Evolutionary conservation across 2,888 invertebrate species (phyloP).

Genomic region (Listrodromus nycthemerus): DNA sequence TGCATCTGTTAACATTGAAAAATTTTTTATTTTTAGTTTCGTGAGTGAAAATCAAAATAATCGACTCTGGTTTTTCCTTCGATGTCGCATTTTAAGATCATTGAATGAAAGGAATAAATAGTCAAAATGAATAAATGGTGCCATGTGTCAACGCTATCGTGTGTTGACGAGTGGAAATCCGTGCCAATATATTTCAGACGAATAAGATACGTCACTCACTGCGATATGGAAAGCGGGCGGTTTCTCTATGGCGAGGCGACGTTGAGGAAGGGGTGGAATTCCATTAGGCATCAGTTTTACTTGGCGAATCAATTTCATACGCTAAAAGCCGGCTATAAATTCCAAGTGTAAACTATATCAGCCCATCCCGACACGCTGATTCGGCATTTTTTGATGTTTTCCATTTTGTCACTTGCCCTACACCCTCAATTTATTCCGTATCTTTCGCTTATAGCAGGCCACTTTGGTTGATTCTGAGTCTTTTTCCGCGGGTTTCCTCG

Average conservation of each 20-base stretch:
- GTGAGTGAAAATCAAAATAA: constrained; percentile 49
- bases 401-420: constrained; percentile 65
- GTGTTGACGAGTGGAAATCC: constrained; percentile 40
- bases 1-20: constrained; percentile 62
- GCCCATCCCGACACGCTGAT: constrained; percentile 71
- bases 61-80: constrained; percentile 15
- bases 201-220: constrained; percentile 67
- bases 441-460: constrained; percentile 1
- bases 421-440: constrained; percentile 7
- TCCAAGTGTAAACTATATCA: constrained; percentile 72
- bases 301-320: constrained; percentile 79
- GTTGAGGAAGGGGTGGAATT: constrained; percentile 68
- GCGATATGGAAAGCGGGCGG: constrained; percentile 53
- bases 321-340: constrained; percentile 80
- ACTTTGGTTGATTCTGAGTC: background rate
- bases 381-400: constrained; percentile 75
- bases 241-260: constrained; percentile 36
- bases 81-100: constrained; percentile 11
- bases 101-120: background rate
- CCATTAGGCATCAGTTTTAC: constrained; percentile 79
- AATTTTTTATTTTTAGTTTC: constrained; percentile 8
- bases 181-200: constrained; percentile 70
- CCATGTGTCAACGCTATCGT: constrained; percentile 42
- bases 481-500: background rate
- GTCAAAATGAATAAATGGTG: constrained; percentile 47